A percentile compares a stretch with the other conserved stretches of the same genome.
Evolutionary conservation across 1,140 invertebrate species (phyloP).

Genomic region (Heliothis subflexa): DNA sequence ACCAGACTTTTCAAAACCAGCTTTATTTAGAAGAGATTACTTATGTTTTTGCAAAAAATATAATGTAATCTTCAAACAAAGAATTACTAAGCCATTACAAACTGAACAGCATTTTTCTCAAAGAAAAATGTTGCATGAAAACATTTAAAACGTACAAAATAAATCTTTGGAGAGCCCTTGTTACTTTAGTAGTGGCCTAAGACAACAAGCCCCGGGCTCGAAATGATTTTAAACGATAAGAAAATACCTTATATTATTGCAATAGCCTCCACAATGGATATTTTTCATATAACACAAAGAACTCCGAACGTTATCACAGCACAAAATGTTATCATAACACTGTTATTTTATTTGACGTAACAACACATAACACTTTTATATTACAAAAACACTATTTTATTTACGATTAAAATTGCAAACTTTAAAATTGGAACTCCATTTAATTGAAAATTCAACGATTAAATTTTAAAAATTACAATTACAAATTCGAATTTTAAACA

Average conservation of each 20-base stretch:
- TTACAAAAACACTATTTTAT: neutral
- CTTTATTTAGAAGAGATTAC: too few relatives aligned
- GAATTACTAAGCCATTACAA: neutral
- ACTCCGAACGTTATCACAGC: slow-evolving; percentile 15
- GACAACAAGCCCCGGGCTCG: neutral
- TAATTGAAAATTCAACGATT: neutral
- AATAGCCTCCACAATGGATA: slow-evolving; percentile 3
- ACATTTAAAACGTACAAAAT: neutral
- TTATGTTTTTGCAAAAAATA: too few relatives aligned
- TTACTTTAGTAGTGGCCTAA: slow-evolving; percentile 1
- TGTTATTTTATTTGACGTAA: neutral
- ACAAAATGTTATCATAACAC: slow-evolving; percentile 3
- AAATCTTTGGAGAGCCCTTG: neutral
- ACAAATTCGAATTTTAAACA: slow-evolving; percentile 32
- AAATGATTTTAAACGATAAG: neutral
- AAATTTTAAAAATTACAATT: slow-evolving; percentile 5
- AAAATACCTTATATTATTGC: slow-evolving; percentile 35
- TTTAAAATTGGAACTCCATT: slow-evolving; percentile 13
- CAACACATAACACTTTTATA: slow-evolving; percentile 3
- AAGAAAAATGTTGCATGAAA: slow-evolving; percentile 9
- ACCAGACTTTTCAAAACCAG: neutral
- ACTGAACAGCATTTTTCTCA: neutral
- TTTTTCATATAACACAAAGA: slow-evolving; percentile 23
- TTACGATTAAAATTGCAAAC: neutral
- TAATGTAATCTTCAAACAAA: too few relatives aligned